phyloP scores from a whole-genome alignment of 2,797 vertebrate genomes.

The Yasuhikotakia modesta region DNA sequence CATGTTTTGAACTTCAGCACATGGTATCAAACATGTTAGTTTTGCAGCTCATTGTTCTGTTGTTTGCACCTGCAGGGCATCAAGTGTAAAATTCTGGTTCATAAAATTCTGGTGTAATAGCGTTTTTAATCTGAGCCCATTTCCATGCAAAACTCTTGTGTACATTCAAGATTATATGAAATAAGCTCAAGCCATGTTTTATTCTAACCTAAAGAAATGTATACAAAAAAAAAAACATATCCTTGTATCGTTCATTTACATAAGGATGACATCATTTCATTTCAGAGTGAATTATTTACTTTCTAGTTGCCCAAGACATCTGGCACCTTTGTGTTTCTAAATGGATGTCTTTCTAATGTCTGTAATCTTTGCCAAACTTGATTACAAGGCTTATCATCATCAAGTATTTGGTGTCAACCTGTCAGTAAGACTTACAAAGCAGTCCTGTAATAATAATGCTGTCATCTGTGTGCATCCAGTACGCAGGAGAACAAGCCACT shows the following conservation, averaged over 20 bases:
- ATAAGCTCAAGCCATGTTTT: neutral
- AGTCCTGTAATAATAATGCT: slow-evolving; percentile 20
- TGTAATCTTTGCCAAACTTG: neutral
- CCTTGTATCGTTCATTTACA: too few species aligned
- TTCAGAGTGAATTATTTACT: neutral
- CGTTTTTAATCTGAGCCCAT: slow-evolving; percentile 4
- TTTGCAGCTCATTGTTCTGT: slow-evolving; percentile 2
- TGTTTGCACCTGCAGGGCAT: slow-evolving; percentile 11
- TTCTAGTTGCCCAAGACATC: slow-evolving; percentile 5
- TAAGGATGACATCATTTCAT: neutral
- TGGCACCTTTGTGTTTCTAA: slow-evolving; percentile 25
- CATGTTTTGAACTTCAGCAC: slow-evolving; percentile 9
- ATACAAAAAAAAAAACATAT: neutral
- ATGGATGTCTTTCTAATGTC: slow-evolving; percentile 6
- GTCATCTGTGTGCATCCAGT: slow-evolving; percentile 21
- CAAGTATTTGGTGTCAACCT: slow-evolving; percentile 33
- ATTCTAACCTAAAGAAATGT: neutral
- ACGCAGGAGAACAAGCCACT: neutral
- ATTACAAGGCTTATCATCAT: slow-evolving; percentile 42
- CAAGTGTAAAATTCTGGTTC: too few species aligned
- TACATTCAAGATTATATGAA: slow-evolving; percentile 1
- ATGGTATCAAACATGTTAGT: slow-evolving; percentile 34
- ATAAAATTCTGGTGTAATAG: slow-evolving; percentile 29
- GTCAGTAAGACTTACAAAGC: slow-evolving; percentile 30
- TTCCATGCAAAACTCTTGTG: neutral